Percentiles rank a stretch among this genome's conserved stretches.
Evolutionary conservation across 2,888 invertebrate genomes (phyloP).

Genomic region (Synergus gifuensis): DNA sequence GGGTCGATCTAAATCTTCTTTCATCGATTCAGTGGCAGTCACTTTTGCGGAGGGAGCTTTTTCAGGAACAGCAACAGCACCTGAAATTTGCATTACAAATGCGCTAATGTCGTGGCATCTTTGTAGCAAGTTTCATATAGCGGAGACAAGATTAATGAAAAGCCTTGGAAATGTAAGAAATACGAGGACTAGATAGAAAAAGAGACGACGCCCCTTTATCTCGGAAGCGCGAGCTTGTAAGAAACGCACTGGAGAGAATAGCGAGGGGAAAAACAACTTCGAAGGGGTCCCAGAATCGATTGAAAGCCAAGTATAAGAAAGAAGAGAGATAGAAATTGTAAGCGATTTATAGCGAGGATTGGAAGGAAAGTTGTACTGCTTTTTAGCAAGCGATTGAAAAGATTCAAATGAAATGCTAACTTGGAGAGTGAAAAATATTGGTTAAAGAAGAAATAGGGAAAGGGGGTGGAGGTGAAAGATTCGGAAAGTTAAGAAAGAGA

Average conservation of each 20-base stretch:
- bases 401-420: slow-evolving; percentile 44
- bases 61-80: slow-evolving; percentile 45
- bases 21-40: slow-evolving; percentile 14
- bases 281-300: slow-evolving; percentile 36
- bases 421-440: slow-evolving; percentile 37
- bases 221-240: slow-evolving; percentile 37
- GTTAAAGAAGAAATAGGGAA: not conserved
- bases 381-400: slow-evolving; percentile 19
- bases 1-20: slow-evolving; percentile 24
- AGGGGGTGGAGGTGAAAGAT: not conserved
- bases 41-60: slow-evolving; percentile 35
- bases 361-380: not conserved
- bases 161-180: slow-evolving; percentile 59
- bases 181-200: slow-evolving; percentile 44
- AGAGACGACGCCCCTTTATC: slow-evolving; percentile 35
- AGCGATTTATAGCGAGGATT: slow-evolving; percentile 27
- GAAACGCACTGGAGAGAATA: slow-evolving; percentile 19
- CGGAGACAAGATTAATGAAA: slow-evolving; percentile 65
- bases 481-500: too few species aligned
- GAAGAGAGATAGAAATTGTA: slow-evolving; percentile 20
- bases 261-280: not conserved
- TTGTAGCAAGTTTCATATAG: slow-evolving; percentile 23
- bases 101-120: slow-evolving; percentile 57
- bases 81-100: slow-evolving; percentile 67
- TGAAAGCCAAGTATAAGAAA: slow-evolving; percentile 26